Evolutionary conservation across 2,888 invertebrate species (phyloP), one percentile per base, ranked within the genome.

Genomic region (Elmis aenea): DNA sequence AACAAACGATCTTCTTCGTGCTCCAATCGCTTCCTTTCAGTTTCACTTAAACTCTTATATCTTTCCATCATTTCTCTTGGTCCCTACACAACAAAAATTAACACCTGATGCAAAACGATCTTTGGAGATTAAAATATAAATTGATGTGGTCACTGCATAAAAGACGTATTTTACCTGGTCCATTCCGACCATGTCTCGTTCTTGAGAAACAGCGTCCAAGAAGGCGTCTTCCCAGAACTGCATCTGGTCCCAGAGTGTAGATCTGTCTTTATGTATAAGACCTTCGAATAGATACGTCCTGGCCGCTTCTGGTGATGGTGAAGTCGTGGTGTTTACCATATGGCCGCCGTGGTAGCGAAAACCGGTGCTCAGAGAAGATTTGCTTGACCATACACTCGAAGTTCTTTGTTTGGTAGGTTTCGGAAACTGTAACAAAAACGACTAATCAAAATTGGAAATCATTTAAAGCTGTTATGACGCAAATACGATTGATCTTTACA

Each of bases 221-320:
- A 99, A 99, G 0, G 94, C 89, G 64, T 99, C 97, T 66, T 99
- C 99, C 99, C 99, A 99, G 69, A 99, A 99, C 61, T 94, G 93
- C 89, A 94, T 92, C 73, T 97, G 94, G 68, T 97, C 96, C 97
- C 97, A 99, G 15, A 99, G 70, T 35, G 81, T 78, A 2, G 89
- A 85, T 49, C 94, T 70, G 46, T 91, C 90, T 66, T 91, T 91
- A 58, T 82, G 81, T 48, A 82, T 67, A 32, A 83, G 69, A 58
- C 93, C 92, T 70, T 96, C 94, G 64, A 91, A 96, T 5, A 96
- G 71, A 62, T 96, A 96, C 0, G 89, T 90, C 46, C 94, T 75
- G 1, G 86, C 83, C 13, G 85, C 82, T 50, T 94, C 94, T 0
- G 93, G 92, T 34, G 91, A 93, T 0, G 88, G 86, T n/a, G 89